Base-by-base conservation (phyloP, 2,888 invertebrate genomes). In the Synanthedon andrenaeformis region DNA sequence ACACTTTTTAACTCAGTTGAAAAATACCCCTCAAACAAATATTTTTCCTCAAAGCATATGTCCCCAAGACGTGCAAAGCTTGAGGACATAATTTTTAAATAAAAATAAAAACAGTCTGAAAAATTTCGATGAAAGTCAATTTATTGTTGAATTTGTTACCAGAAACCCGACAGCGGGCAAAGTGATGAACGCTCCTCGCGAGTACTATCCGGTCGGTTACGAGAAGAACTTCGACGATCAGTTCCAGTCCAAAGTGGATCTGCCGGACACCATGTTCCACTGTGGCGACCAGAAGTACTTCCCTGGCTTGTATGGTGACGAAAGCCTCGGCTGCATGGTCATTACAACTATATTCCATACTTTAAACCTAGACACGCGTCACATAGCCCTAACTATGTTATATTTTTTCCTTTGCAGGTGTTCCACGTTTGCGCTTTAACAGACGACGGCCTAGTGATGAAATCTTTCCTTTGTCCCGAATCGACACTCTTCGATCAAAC, bases 391-490 rank as follows among this genome's bases (percentile, higher is more conserved):
- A n/a, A 42, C 12, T 17, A 17, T 17, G 17, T 35, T 10, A 10
- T 35, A 8, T 8, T 10, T 35, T 35, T 35, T 10, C 3, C 2
- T 35, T 35, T 13, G 8, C 49, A 96, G 96, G 95, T 96, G 0
- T 96, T 96, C 82, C 96, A 96, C 79, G 95, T 96, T 4, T 96
- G 96, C 70, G 96, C 96, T 0, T 83, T 96, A 53, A 96, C 96
- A 3, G 96, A 96, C 63, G 94, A 95, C 62, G 96, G 96, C 0
- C 87, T 96, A 54, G 94, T 96, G 52, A 95, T 95, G 92, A 96
- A 96, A 78, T 96, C 96, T 51, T 96, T 96, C 82, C 89, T 96
- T 51, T 96, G 96, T 70, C 96, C 96, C 0, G 95, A 96, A 76
- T 96, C 94, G 41, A 96, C 96, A 0, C 89, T 96, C 53, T 96